Evolutionary conservation across 2,113 vertebrate genomes (phyloP).

Genomic region (Phrynosoma blainvillii): DNA sequence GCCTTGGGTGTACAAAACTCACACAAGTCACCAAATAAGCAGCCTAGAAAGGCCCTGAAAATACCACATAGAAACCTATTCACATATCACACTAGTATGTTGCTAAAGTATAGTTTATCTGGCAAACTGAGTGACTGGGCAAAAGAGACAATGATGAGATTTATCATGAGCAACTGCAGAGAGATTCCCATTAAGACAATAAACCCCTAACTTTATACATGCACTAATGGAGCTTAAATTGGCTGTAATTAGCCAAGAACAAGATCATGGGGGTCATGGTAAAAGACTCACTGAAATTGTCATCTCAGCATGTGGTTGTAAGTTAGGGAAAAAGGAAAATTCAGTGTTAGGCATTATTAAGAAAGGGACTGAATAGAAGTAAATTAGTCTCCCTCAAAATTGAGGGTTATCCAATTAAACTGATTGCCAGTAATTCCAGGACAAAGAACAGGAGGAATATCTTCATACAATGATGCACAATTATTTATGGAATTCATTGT

Average conservation of each 20-base stretch:
- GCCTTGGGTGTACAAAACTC: not conserved
- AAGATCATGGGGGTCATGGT: constrained; percentile 20
- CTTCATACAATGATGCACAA: constrained; percentile 25
- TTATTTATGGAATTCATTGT: constrained; percentile 27
- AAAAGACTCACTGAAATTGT: constrained; percentile 11
- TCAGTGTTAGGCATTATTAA: constrained; percentile 9
- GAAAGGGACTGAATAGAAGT: constrained; percentile 17
- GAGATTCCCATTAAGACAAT: constrained; percentile 1
- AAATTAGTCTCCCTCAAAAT: constrained; percentile 30
- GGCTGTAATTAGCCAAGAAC: constrained; percentile 26
- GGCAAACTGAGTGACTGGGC: not conserved
- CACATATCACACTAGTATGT: not conserved
- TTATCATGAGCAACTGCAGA: constrained; percentile 1
- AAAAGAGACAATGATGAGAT: not conserved
- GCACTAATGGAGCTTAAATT: constrained; percentile 26
- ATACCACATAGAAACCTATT: not conserved
- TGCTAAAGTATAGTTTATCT: not conserved
- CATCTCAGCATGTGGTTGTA: constrained; percentile 10
- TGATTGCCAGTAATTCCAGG: constrained; percentile 35
- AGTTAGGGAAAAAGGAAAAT: not conserved
- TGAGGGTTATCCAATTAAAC: constrained; percentile 37
- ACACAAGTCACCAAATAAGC: not conserved
- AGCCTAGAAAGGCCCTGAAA: not conserved
- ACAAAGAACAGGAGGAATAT: constrained; percentile 7
- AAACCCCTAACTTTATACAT: not conserved